Evolutionary conservation across 2,797 vertebrate species (phyloP), one percentile per base, ranked within the genome.

Genomic region (Paguma larvata): DNA sequence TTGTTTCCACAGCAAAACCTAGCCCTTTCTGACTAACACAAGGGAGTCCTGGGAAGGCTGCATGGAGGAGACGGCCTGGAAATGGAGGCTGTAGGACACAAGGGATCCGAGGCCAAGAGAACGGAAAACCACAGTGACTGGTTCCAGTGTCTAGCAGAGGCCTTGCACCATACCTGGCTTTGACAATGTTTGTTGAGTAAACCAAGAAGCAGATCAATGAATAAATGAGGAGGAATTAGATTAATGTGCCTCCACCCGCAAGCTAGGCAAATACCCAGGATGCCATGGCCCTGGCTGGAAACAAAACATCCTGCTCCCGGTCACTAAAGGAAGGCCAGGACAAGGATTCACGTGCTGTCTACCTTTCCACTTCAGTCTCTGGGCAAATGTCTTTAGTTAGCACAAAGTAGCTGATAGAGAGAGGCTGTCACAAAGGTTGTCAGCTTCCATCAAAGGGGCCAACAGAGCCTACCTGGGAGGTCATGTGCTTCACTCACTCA

Each of bases 161-260:
- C 63, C 77, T 34, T 70, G 41, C 2, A 3, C 85, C 67, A 67
- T 19, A 67, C 38, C 32, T 46, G 32, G 38, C 56, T 77, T 63
- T 48, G 41, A 44, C 87, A 85, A 34, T 51, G 92, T 85, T 34
- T 85, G 87, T 2, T 44, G 25, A 91, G 32, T 51, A 53, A 94
- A 68, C 46, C 46, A 72, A 94, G 72, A 92, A 82, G 78, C 10
- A 53, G 30, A 85, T 63, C 72, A 85, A 32, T 32, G 34, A 77
- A 48, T 34, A 70, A 78, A 86, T n/a, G 77, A 83, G 78, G 85
- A 91, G 62, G 79, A 93, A 83, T 23, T 3, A 14, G 72, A 95
- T 75, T 59, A 23, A 62, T 82, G 25, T 51, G 72, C 44, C 79
- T 91, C 96, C 48, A 72, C 83, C 83, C 59, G 95, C 9, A 80